Conservation (phyloP, 2,113 vertebrate species). For the Saimiri boliviensis region DNA sequence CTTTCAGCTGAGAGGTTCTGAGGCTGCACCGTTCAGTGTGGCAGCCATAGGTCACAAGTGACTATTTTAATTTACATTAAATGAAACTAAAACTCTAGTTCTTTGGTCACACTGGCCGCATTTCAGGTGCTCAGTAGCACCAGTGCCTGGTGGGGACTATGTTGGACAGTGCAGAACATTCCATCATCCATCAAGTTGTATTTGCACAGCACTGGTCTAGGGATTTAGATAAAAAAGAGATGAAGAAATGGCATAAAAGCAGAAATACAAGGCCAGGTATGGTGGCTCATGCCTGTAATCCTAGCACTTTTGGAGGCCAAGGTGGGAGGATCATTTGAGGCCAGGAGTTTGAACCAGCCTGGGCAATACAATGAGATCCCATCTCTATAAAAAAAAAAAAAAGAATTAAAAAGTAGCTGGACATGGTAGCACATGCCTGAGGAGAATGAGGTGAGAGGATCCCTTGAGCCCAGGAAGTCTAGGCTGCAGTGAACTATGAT, state of each 20-base stretch:
- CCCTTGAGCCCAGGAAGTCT: too few species aligned
- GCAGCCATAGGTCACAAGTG: background rate
- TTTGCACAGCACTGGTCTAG: background rate
- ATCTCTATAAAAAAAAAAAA: too few species aligned
- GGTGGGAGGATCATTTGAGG: too few species aligned
- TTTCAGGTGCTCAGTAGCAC: background rate
- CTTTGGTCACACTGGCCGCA: background rate
- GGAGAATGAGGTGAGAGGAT: too few species aligned
- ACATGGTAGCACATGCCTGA: too few species aligned
- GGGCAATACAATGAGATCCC: too few species aligned
- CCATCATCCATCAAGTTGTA: background rate
- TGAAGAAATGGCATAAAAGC: background rate
- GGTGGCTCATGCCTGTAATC: too few species aligned
- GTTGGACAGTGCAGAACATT: background rate
- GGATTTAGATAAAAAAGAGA: background rate
- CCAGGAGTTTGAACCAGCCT: too few species aligned
- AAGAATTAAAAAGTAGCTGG: too few species aligned
- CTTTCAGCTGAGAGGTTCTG: background rate
- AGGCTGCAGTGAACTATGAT: too few species aligned
- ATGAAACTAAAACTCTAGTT: background rate
- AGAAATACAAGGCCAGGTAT: background rate
- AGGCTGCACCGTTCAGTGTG: background rate
- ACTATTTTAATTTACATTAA: background rate
- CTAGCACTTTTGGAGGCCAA: too few species aligned
- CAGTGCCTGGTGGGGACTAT: background rate